These are phyloP conservation scores for Petrocephalus sullivani DNA, from an alignment of 2,797 vertebrate genomes.

Conservation along the genomic window DNA sequence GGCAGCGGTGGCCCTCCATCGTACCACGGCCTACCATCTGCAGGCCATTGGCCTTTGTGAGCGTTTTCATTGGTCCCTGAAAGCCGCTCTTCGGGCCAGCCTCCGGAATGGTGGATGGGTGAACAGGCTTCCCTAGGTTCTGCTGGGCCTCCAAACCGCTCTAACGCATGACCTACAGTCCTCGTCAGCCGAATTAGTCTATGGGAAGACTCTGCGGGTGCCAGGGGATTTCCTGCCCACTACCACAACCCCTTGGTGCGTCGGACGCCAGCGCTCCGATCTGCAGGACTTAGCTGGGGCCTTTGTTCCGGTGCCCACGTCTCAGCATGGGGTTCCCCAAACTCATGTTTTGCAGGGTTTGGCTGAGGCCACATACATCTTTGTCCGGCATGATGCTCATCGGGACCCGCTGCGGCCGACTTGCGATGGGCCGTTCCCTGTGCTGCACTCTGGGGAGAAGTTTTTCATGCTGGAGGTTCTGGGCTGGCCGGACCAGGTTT, in stretches of 20 bases:
- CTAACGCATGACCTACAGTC: too few relatives aligned
- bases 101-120: too few relatives aligned
- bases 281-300: neutral
- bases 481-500: neutral
- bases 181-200: too few relatives aligned
- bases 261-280: neutral
- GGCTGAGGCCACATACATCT: neutral
- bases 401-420: neutral
- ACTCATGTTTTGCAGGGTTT: too few relatives aligned
- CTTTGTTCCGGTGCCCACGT: neutral
- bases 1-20: neutral
- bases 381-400: neutral
- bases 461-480: neutral
- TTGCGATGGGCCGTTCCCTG: neutral
- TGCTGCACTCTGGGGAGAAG: neutral
- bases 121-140: too few relatives aligned
- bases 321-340: neutral
- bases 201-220: too few relatives aligned
- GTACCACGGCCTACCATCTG: too few relatives aligned
- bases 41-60: too few relatives aligned
- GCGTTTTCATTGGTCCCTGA: too few relatives aligned
- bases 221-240: too few relatives aligned
- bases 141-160: too few relatives aligned
- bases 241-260: neutral
- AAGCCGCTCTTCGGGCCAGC: too few relatives aligned